Percentiles rank a stretch among this genome's conserved stretches.
Evolutionary conservation across 2,888 invertebrate species (phyloP).

Genomic region (Nineta flava): DNA sequence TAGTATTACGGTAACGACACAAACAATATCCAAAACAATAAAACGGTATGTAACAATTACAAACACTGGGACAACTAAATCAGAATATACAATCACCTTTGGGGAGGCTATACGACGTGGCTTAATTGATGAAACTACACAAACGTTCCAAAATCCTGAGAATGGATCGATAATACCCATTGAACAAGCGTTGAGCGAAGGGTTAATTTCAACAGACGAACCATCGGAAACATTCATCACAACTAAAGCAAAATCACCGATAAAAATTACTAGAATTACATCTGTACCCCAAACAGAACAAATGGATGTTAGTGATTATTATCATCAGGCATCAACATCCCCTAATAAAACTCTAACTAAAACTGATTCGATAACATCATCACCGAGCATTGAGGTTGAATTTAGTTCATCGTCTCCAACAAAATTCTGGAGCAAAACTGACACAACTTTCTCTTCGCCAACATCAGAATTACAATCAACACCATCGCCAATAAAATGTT

Average conservation of each 20-base stretch:
- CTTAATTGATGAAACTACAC: constrained; percentile 61
- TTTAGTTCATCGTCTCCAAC: neutral
- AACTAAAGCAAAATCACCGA: neutral
- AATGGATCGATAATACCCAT: constrained; percentile 57
- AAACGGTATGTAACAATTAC: constrained; percentile 67
- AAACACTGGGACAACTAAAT: constrained; percentile 36
- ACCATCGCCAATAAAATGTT: neutral
- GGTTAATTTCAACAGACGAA: constrained; percentile 45
- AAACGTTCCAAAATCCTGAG: constrained; percentile 60
- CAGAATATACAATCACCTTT: constrained; percentile 49
- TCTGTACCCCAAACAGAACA: neutral
- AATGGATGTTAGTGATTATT: neutral
- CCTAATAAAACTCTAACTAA: neutral
- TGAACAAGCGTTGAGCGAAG: constrained; percentile 61
- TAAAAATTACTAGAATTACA: neutral
- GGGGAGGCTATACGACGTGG: constrained; percentile 63
- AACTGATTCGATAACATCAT: neutral
- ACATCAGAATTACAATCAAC: neutral
- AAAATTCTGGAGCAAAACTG: neutral
- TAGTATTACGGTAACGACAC: constrained; percentile 75
- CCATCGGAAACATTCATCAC: constrained; percentile 11
- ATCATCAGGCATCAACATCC: neutral
- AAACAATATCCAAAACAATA: constrained; percentile 72
- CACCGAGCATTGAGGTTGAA: constrained; percentile 1
- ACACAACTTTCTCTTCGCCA: neutral